Base-by-base conservation (phyloP, 2,797 vertebrate species). In the Bradypodion pumilum region DNA sequence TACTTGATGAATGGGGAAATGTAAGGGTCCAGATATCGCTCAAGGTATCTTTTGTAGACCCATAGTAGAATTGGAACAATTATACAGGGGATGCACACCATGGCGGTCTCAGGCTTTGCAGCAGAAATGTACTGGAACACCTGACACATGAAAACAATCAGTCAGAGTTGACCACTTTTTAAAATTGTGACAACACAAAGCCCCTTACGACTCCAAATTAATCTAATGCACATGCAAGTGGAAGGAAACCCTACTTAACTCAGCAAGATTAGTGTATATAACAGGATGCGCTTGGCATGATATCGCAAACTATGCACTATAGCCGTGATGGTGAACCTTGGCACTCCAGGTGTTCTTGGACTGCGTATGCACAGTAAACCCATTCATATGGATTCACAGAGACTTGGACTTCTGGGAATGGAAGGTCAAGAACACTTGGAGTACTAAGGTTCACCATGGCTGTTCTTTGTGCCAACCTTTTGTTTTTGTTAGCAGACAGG, bases 81-180 rank as follows among this genome's bases (percentile, higher is more conserved):
- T 21, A 99, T 98, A 82, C 98, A 99, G 15, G 98, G 98, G 91
- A 99, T 98, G 95, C 98, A 99, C 91, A 99, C 98, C 98, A 99
- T 99, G 90, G 88, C 83, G 75, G 42, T 56, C 44, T 25, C 40
- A n/a, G 29, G 0, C 16, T 16, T 1, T 40, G 60, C 0, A 29
- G 4, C 37, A 27, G n/a, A 62, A 63, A 65, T 82, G 79, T 1
- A 35, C 85, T n/a, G 35, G 1, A 63, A 10, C 3, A 13, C 3
- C 9, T 13, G 0, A 4, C 1, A 19, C 0, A 21, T 62, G 1
- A 13, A 73, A 8, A 66, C 10, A 29, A 7, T 62, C 32, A 68
- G 73, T 56, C 37, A 66, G 29, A 6, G 15, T 5, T 60, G 35
- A 72, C 77, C 42, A 56, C 46, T 52, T 25, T 44, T 66, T 32